Percentiles rank a stretch among this genome's conserved stretches.
These are phyloP conservation scores for Crocallis elinguaria DNA, from an alignment of 2,888 invertebrate species.

Conservation along the genomic window DNA sequence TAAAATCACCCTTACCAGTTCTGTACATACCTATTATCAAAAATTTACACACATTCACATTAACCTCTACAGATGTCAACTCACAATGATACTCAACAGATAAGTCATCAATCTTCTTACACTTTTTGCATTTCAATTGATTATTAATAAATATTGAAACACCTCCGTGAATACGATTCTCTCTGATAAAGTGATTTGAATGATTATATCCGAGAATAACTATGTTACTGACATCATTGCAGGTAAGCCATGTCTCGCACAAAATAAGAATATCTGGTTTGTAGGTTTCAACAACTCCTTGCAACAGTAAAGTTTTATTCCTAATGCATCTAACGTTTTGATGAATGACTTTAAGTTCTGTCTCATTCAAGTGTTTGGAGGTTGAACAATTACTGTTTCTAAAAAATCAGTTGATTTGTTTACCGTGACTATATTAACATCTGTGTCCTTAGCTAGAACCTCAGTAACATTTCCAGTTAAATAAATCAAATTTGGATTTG, in stretches of 20 bases:
- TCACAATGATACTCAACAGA: neutral
- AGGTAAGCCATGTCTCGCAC: neutral
- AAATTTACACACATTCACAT: neutral
- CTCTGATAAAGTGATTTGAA: too few species aligned
- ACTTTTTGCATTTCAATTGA: neutral
- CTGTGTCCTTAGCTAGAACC: too few species aligned
- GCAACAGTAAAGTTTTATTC: neutral
- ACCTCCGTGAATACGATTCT: too few species aligned
- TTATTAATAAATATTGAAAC: neutral
- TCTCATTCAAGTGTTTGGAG: neutral
- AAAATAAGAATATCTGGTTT: constrained; percentile 1
- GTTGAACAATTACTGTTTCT: too few species aligned
- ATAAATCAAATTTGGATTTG: too few species aligned
- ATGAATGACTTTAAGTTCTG: neutral
- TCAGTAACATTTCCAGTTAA: too few species aligned
- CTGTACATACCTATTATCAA: neutral
- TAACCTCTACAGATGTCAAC: neutral
- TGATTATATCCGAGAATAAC: too few species aligned
- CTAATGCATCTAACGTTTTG: neutral
- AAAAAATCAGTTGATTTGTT: too few species aligned
- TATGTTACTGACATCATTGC: too few species aligned
- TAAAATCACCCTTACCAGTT: neutral
- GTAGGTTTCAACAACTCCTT: neutral
- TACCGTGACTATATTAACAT: too few species aligned
- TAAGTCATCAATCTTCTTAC: neutral